These are phyloP conservation scores for Tetheella fluctuosa DNA, from an alignment of 2,888 invertebrate genomes.

Conservation along the genomic window DNA sequence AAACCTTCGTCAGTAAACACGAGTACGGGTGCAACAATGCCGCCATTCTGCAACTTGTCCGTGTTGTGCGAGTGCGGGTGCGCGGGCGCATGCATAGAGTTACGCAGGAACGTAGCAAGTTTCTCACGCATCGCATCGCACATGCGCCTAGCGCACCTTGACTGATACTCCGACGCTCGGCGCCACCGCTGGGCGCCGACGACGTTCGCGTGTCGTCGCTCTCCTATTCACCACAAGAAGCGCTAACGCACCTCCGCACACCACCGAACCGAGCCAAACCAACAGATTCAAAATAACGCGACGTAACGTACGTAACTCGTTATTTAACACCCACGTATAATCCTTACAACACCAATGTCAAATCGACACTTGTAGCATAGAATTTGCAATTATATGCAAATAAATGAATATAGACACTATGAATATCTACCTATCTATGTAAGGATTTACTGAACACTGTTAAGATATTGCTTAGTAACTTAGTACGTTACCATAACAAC, in stretches of 20 bases:
- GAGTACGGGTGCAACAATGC: slow-evolving; percentile 63
- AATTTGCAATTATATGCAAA: slow-evolving; percentile 26
- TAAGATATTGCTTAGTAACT: slow-evolving; percentile 28
- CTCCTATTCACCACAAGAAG: slow-evolving; percentile 29
- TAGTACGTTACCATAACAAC: slow-evolving; percentile 36
- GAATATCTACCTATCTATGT: slow-evolving; percentile 24
- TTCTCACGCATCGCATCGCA: slow-evolving; percentile 81
- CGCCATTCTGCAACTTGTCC: slow-evolving; percentile 69
- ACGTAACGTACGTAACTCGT: slow-evolving; percentile 36
- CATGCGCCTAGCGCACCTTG: slow-evolving; percentile 44
- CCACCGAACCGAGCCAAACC: slow-evolving; percentile 36
- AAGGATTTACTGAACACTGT: slow-evolving; percentile 21
- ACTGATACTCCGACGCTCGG: slow-evolving; percentile 28
- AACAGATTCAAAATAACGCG: slow-evolving; percentile 46
- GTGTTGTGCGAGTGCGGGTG: slow-evolving; percentile 51
- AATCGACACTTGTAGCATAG: slow-evolving; percentile 27
- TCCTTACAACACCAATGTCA: slow-evolving; percentile 43
- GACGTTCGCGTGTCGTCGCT: slow-evolving; percentile 22
- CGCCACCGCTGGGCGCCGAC: slow-evolving; percentile 53
- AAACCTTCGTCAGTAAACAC: slow-evolving; percentile 72
- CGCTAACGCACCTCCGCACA: slow-evolving; percentile 26
- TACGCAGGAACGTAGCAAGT: slow-evolving; percentile 70
- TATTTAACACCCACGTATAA: slow-evolving; percentile 38
- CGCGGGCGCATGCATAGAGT: slow-evolving; percentile 62
- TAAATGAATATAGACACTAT: slow-evolving; percentile 14